These are phyloP conservation scores for Diabrotica balteata DNA, from an alignment of 2,888 invertebrate species.

Conservation along the genomic window DNA sequence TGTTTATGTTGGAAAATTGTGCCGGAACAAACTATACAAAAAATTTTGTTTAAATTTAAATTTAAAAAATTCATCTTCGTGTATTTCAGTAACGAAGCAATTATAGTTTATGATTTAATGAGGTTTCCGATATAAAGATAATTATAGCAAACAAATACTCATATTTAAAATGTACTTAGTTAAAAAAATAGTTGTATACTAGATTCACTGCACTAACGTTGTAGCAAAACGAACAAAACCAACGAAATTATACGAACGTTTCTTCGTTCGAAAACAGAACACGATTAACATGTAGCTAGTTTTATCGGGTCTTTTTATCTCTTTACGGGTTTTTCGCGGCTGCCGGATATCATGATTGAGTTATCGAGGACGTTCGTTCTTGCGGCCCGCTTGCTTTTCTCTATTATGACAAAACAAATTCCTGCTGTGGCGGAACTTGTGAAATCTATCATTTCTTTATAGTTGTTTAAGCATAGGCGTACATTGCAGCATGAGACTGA, in stretches of 20 bases:
- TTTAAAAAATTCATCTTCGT: too few species aligned
- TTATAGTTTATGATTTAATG: too few species aligned
- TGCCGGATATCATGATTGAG: slow-evolving; percentile 31
- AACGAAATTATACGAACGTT: not conserved
- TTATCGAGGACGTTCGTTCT: slow-evolving; percentile 25
- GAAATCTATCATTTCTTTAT: slow-evolving; percentile 9
- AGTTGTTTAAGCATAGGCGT: not conserved
- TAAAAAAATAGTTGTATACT: too few species aligned
- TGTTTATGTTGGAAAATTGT: too few species aligned
- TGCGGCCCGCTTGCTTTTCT: not conserved
- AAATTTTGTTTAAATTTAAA: too few species aligned
- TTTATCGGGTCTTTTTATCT: slow-evolving; percentile 36
- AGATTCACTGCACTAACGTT: too few species aligned
- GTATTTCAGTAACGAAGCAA: too few species aligned
- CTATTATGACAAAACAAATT: slow-evolving; percentile 5
- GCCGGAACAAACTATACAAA: too few species aligned
- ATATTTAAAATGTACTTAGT: too few species aligned
- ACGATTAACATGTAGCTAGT: slow-evolving; percentile 36
- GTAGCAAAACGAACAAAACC: not conserved
- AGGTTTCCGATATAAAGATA: too few species aligned
- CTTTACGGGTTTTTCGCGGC: slow-evolving; percentile 20
- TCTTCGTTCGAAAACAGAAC: not conserved
- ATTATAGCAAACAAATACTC: too few species aligned
- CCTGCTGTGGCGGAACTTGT: slow-evolving; percentile 9
- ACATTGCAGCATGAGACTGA: not conserved